phyloP scores from a whole-genome alignment of 1,140 invertebrate genomes.

The Cardiocondyla obscurior region DNA sequence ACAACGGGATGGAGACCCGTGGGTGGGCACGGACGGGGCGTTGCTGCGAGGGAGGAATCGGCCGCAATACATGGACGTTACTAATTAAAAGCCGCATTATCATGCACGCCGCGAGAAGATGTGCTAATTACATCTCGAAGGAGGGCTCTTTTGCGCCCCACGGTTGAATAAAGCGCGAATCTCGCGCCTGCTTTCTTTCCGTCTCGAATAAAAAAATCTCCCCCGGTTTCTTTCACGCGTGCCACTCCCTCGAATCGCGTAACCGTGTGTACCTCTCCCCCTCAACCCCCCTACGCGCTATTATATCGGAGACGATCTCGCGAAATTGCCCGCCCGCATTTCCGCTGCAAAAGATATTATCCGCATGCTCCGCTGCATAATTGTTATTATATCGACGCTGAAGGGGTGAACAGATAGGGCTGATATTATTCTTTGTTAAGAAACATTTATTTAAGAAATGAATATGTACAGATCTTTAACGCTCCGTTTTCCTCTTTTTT shows the following conservation, averaged over 20 bases:
- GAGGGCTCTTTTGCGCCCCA: conserved; percentile 65
- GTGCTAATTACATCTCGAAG: conserved; percentile 82
- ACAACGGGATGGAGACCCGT: background rate
- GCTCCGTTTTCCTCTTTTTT: conserved; percentile 68
- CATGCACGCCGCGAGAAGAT: conserved; percentile 74
- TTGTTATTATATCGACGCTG: background rate
- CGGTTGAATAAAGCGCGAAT: conserved; percentile 74
- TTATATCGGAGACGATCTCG: conserved; percentile 36
- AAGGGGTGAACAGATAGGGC: background rate
- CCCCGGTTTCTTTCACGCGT: conserved; percentile 12
- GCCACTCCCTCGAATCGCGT: conserved; percentile 54
- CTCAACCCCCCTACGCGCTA: conserved; percentile 33
- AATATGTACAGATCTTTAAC: background rate
- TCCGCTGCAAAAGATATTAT: background rate
- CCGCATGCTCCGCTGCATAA: background rate
- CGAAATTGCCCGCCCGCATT: conserved; percentile 47
- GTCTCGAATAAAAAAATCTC: conserved; percentile 57
- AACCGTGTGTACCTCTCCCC: conserved; percentile 37
- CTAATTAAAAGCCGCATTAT: conserved; percentile 79
- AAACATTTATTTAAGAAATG: too few species aligned
- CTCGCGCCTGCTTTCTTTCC: conserved; percentile 69
- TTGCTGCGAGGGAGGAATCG: conserved; percentile 32
- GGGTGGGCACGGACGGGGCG: background rate
- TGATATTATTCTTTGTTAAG: background rate
- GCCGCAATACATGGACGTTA: conserved; percentile 63